Percentiles rank a stretch among this genome's conserved stretches.
Evolutionary conservation across 2,797 vertebrate species (phyloP).

Genomic region (Poeciliopsis presidionis): DNA sequence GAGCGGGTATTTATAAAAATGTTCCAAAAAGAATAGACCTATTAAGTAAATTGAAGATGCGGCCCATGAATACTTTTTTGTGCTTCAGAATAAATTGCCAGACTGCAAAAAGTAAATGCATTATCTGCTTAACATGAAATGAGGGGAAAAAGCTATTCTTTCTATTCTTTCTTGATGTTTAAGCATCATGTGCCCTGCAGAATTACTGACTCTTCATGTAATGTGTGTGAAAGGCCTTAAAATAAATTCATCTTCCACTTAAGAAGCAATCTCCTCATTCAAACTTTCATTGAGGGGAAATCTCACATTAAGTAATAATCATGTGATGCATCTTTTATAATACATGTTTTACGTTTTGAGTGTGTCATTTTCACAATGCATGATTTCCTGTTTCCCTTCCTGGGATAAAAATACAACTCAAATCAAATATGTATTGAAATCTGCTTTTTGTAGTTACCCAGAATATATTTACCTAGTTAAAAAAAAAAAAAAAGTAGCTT

Average conservation of each 20-base stretch:
- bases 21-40: constrained; percentile 6
- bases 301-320: not conserved
- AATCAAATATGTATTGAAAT: not conserved
- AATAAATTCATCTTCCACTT: not conserved
- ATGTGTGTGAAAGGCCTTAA: not conserved
- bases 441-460: not conserved
- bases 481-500: not conserved
- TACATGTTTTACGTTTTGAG: too few species aligned
- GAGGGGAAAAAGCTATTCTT: not conserved
- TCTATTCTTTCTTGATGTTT: not conserved
- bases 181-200: not conserved
- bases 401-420: not conserved
- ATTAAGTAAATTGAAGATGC: not conserved
- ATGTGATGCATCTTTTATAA: not conserved
- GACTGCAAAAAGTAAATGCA: not conserved
- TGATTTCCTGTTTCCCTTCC: not conserved
- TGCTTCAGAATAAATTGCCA: not conserved
- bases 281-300: not conserved
- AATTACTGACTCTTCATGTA: not conserved
- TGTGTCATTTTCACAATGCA: too few species aligned
- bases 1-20: not conserved
- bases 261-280: not conserved
- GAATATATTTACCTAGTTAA: not conserved
- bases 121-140: not conserved
- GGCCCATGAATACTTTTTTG: not conserved